Percentiles rank a stretch among this genome's conserved stretches.
Conservation (phyloP, 1,140 invertebrate genomes). For the Drosophila pseudoananassae region DNA sequence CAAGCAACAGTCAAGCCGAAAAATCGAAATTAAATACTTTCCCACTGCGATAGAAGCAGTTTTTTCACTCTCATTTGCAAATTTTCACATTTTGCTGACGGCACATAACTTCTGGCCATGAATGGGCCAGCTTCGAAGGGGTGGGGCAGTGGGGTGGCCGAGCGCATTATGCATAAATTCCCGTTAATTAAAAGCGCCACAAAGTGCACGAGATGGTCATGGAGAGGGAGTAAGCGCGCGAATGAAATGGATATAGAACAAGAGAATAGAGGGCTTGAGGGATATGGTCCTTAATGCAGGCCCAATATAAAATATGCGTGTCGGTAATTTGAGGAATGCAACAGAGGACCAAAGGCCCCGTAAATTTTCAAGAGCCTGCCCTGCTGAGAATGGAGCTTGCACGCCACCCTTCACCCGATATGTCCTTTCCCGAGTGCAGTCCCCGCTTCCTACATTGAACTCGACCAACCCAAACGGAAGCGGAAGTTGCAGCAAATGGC, state of each 20-base stretch:
- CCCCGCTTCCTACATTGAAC: slow-evolving; percentile 21
- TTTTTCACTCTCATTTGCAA: slow-evolving; percentile 52
- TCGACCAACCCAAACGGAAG: slow-evolving; percentile 57
- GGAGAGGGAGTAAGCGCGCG: not conserved
- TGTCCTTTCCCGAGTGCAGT: not conserved
- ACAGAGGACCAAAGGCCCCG: slow-evolving; percentile 60
- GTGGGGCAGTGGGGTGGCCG: slow-evolving; percentile 6
- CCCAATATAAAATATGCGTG: slow-evolving; percentile 79
- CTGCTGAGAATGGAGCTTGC: slow-evolving; percentile 37
- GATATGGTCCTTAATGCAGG: slow-evolving; percentile 58
- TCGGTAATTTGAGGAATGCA: slow-evolving; percentile 81
- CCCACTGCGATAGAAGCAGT: slow-evolving; percentile 18
- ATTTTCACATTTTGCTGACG: slow-evolving; percentile 58
- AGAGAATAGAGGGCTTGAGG: slow-evolving; percentile 10
- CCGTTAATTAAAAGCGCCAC: slow-evolving; percentile 75
- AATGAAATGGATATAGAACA: slow-evolving; percentile 9
- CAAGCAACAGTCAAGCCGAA: not conserved
- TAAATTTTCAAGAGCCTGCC: slow-evolving; percentile 68
- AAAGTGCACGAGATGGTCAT: slow-evolving; percentile 53
- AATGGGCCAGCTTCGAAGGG: slow-evolving; percentile 11
- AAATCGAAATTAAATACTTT: slow-evolving; percentile 47
- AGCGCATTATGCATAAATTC: slow-evolving; percentile 75
- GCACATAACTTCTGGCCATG: slow-evolving; percentile 56
- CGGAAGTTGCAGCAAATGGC: slow-evolving; percentile 78
- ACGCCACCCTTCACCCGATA: not conserved